Evolutionary conservation across 2,797 vertebrate genomes (phyloP).

Genomic region (Danio choprae): DNA sequence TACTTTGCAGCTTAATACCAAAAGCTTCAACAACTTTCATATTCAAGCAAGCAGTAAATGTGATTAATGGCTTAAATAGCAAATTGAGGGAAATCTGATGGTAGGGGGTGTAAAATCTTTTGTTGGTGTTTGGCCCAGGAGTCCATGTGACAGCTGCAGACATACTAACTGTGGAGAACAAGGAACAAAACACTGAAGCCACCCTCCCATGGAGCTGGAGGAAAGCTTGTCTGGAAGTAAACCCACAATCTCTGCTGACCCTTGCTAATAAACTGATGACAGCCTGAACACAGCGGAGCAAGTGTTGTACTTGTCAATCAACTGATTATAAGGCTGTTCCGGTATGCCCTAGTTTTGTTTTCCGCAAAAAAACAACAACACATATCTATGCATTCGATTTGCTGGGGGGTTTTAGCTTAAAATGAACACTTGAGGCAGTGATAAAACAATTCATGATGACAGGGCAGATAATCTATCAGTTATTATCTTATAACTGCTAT

Average conservation of each 20-base stretch:
- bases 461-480: too few species aligned
- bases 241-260: conserved; percentile 22
- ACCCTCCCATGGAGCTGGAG: conserved; percentile 44
- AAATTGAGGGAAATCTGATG: conserved; percentile 18
- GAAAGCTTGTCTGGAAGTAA: conserved; percentile 48
- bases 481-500: too few species aligned
- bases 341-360: not conserved
- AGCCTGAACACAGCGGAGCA: not conserved
- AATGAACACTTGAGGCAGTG: too few species aligned
- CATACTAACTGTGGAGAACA: conserved; percentile 37
- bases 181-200: conserved; percentile 50
- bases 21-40: conserved; percentile 12
- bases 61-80: conserved; percentile 13
- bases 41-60: conserved; percentile 24
- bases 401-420: too few species aligned
- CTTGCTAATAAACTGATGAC: conserved; percentile 13
- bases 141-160: conserved; percentile 43
- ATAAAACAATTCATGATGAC: too few species aligned
- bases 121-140: conserved; percentile 18
- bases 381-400: too few species aligned
- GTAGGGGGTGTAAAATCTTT: conserved; percentile 34
- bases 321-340: not conserved
- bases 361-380: not conserved
- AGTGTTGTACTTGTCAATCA: conserved; percentile 49
- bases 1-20: not conserved